A percentile compares a stretch with the other conserved stretches of the same genome.
Conservation (phyloP, 2,888 invertebrate genomes). For the Candidula unifasciata region DNA sequence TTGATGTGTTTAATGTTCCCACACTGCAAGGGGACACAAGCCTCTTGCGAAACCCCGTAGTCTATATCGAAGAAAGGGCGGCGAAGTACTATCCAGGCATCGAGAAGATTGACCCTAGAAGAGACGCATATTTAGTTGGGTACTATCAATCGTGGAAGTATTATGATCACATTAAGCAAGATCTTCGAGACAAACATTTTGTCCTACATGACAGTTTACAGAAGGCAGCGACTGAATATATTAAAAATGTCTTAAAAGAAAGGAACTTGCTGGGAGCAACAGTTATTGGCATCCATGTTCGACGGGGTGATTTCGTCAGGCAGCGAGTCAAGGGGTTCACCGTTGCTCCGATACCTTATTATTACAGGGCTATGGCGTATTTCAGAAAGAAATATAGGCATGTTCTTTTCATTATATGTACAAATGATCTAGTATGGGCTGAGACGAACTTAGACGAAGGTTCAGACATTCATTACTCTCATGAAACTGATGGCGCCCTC, state of each 20-base stretch:
- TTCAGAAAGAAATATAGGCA: constrained; percentile 64
- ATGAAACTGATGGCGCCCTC: constrained; percentile 65
- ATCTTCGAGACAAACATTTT: constrained; percentile 63
- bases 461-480: constrained; percentile 61
- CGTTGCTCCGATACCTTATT: constrained; percentile 73
- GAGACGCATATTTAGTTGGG: constrained; percentile 59
- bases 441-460: constrained; percentile 62
- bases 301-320: constrained; percentile 77
- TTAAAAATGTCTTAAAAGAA: constrained; percentile 50
- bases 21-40: constrained; percentile 53
- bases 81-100: constrained; percentile 53
- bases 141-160: constrained; percentile 72
- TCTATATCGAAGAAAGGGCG: constrained; percentile 51
- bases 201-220: constrained; percentile 59
- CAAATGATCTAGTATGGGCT: constrained; percentile 76
- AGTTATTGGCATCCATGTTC: constrained; percentile 74
- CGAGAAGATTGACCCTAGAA: constrained; percentile 51
- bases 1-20: constrained; percentile 61
- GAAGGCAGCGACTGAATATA: constrained; percentile 57
- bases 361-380: constrained; percentile 70
- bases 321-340: constrained; percentile 74
- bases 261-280: constrained; percentile 56
- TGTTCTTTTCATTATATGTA: constrained; percentile 76
- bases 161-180: constrained; percentile 59
- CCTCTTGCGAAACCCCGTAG: constrained; percentile 47